Conservation (phyloP, 2,888 invertebrate genomes). For the Augiades crinisus region DNA sequence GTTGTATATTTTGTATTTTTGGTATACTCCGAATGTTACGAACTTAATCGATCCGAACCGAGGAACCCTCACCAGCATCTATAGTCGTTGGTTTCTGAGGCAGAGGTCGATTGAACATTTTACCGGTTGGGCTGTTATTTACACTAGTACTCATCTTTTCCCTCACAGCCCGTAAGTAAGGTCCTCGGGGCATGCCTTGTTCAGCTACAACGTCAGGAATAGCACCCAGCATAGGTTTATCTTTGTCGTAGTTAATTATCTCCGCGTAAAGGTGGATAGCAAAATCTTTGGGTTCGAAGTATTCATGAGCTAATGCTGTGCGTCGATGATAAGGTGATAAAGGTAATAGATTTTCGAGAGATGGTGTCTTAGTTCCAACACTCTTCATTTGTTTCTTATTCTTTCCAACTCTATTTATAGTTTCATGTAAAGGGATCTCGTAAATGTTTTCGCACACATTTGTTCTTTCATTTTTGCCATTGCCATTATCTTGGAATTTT, state of each 20-base stretch:
- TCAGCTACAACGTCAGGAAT: slow-evolving; percentile 73
- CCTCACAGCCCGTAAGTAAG: slow-evolving; percentile 82
- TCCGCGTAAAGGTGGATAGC: slow-evolving; percentile 84
- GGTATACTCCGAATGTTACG: slow-evolving; percentile 25
- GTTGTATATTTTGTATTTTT: not conserved
- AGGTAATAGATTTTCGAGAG: slow-evolving; percentile 80
- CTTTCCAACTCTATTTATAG: slow-evolving; percentile 58
- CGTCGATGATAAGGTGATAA: slow-evolving; percentile 69
- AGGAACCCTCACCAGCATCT: slow-evolving; percentile 66
- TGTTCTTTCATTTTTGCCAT: slow-evolving; percentile 57
- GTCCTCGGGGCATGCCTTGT: slow-evolving; percentile 73
- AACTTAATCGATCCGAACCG: slow-evolving; percentile 47
- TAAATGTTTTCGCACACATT: slow-evolving; percentile 81
- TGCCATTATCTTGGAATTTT: slow-evolving; percentile 85
- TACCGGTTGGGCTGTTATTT: slow-evolving; percentile 47
- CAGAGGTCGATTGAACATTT: slow-evolving; percentile 86
- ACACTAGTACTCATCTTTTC: slow-evolving; percentile 69
- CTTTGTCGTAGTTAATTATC: slow-evolving; percentile 73
- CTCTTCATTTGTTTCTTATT: slow-evolving; percentile 73
- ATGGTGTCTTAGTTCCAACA: slow-evolving; percentile 81
- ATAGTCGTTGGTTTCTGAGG: slow-evolving; percentile 81
- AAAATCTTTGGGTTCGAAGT: slow-evolving; percentile 77
- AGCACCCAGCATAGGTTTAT: slow-evolving; percentile 49
- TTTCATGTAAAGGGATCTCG: slow-evolving; percentile 80
- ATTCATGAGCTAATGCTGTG: slow-evolving; percentile 69